Base-by-base conservation (phyloP, 2,797 vertebrate genomes). In the Poliocrania exsul region DNA sequence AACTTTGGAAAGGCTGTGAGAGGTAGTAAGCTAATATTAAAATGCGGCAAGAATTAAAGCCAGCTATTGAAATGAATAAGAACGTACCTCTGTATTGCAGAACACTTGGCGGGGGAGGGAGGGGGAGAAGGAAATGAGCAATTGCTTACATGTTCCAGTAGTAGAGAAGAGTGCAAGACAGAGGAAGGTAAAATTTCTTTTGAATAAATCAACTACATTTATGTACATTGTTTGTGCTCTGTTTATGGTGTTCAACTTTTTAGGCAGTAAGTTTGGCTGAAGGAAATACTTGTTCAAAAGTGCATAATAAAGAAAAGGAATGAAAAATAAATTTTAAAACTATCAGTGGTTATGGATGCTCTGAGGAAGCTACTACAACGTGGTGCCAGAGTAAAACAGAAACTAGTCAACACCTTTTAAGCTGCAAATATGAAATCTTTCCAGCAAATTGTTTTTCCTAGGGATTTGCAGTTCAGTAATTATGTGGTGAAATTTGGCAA, bases 21-120 rank as follows among this genome's bases (percentile, higher is more conserved):
- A 78, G 61, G 85, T 89, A 66, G 79, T 72, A 50, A 96, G 75
- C 78, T 92, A 94, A 92, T 75, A 88, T 79, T 88, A 73, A 93
- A 89, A 84, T 81, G 53, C 54, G 87, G 26, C 10, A 72, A 33
- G 87, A 81, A 86, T 58, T 85, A 80, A 94, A 91, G 74, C 28
- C 35, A 80, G 44, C 42, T 51, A 70, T 33, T 92, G 84, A 96
- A 91, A 94, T 12, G 47, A 91, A 92, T 47, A 92, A 66, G 75
- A 81, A 50, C 38, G 62, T 91, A 92, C 40, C 73, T 95, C 65
- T 90, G 73, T 2, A 3, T 49, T 56, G 53, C 75, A 89, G 56
- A 53, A 80, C 49, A n/a, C 3, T 16, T 7, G 16, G 51, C 6
- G 18, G 8, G 18, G 50, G 40, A 42, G 1, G 8, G 20, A 33